Evolutionary conservation across 2,888 invertebrate species (phyloP), one percentile per base, ranked within the genome.

Genomic region (Leucoptera coffeella): DNA sequence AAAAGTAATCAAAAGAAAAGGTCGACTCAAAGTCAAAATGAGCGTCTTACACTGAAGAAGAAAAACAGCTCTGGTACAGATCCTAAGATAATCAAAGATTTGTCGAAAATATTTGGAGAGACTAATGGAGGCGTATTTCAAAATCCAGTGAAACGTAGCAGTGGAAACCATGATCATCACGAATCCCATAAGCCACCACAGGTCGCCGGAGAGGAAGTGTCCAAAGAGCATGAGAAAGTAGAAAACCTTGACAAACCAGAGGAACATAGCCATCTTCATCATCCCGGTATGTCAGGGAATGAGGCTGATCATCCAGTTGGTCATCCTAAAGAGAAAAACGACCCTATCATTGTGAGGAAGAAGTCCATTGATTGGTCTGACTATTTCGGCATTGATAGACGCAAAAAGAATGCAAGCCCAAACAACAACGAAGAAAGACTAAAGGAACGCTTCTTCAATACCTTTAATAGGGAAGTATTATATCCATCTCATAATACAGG

Each of bases 341-440:
- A 69, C 36, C 60, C 67, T 6, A 65, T 75, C 21, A 61, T 65
- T 14, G 50, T 85, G 5, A 79, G 80, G 34, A 88, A 89, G 55
- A 90, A 89, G 50, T 85, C 85, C 1, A 77, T 90, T 31, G 82
- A 89, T 42, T 91, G 89, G 90, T 83, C 86, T 0, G 81, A 87
- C 40, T 89, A 91, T 44, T 89, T 90, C 43, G 91, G 91, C 1
- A 75, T 88, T 32, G 88, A 91, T 47, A 77, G 13, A 21, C 78
- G 87, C 31, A 80, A 75, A 50, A 82, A 82, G 40, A 67, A 76
- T 1, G 39, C 45, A 12, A 35, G 50, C 8, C 54, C 51, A 28
- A 38, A 51, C 2, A 56, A 53, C 22, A 60, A 53, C 28, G 72
- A 73, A 36, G 73, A 71, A 24, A 59, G 54, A 27, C 52, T 58